Evolutionary conservation across 2,888 invertebrate species (phyloP), one percentile per base, ranked within the genome.

Genomic region (Aphodius granarius): DNA sequence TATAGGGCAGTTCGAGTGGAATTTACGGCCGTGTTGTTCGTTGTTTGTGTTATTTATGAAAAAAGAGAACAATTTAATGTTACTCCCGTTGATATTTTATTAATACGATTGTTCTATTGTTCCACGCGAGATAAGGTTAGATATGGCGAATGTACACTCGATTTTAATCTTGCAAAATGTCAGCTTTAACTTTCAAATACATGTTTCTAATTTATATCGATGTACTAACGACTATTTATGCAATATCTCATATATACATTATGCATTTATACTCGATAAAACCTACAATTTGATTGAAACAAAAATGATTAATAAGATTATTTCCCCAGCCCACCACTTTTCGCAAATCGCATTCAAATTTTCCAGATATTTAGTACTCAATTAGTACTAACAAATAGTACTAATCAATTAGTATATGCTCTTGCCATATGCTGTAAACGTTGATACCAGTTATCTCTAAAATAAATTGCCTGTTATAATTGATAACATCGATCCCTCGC

Each of bases 31-130:
- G 68, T 68, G 68, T 20, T 20, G 21, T 22, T 68, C n/a, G 20
- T 68, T 68, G 68, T 68, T 68, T 68, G 68, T 20, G 68, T 22
- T 68, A 68, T 68, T 68, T 68, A 68, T 68, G 18, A 68, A 68
- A 68, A 68, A 68, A 43, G 43, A 43, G 3, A 43, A 43, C 43
- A 43, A 6, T 43, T 43, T 43, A 43, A 43, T 43, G 43, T 43
- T 68, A 68, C 21, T 68, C 22, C n/a, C 68, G 18, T 20, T 19
- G 22, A 20, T 43, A 43, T 68, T 68, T 68, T 68, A 68, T 68
- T 68, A 68, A 20, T 20, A 22, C 20, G 68, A 68, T 68, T 22
- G 68, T 20, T 68, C 68, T 68, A 68, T 68, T 68, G 68, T 68
- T 68, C 22, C 20, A 68, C n/a, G 68, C 68, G 68, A 43, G 43